Evolutionary conservation across 64 coral and sea anemone species (phyloP).

Genomic region (Platygyra sinensis): DNA sequence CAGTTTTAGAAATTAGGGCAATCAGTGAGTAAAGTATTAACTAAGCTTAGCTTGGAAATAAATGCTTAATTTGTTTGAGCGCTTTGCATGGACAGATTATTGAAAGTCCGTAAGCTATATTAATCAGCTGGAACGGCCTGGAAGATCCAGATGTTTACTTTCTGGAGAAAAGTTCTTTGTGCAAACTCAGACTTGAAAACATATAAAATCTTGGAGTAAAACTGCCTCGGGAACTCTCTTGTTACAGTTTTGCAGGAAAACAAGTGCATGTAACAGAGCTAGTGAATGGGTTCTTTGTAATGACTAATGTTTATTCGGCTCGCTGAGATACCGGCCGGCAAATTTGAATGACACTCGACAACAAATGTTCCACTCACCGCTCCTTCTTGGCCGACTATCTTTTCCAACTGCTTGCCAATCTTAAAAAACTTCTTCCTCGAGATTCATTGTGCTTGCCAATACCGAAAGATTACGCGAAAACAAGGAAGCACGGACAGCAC

Average conservation of each 20-base stretch:
- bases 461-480: background rate
- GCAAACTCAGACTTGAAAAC: too few relatives aligned
- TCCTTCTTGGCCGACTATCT: slow-evolving; percentile 73
- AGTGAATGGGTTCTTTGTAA: background rate
- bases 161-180: too few relatives aligned
- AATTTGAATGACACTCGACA: background rate
- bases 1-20: too few relatives aligned
- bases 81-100: background rate
- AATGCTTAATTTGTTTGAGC: too few relatives aligned
- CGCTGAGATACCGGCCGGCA: background rate
- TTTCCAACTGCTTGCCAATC: slow-evolving; percentile 80
- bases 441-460: slow-evolving; percentile 40
- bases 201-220: too few relatives aligned
- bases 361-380: slow-evolving; percentile 42
- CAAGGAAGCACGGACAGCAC: background rate
- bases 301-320: background rate
- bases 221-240: too few relatives aligned
- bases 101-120: too few relatives aligned
- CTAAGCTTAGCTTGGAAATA: too few relatives aligned
- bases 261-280: background rate
- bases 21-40: too few relatives aligned
- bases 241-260: too few relatives aligned
- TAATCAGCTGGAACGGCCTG: too few relatives aligned
- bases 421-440: slow-evolving; percentile 75
- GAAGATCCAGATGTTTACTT: too few relatives aligned